Percentiles rank a stretch among this genome's conserved stretches.
Conservation (phyloP, 2,888 invertebrate genomes). For the Tenthredo amoena region DNA sequence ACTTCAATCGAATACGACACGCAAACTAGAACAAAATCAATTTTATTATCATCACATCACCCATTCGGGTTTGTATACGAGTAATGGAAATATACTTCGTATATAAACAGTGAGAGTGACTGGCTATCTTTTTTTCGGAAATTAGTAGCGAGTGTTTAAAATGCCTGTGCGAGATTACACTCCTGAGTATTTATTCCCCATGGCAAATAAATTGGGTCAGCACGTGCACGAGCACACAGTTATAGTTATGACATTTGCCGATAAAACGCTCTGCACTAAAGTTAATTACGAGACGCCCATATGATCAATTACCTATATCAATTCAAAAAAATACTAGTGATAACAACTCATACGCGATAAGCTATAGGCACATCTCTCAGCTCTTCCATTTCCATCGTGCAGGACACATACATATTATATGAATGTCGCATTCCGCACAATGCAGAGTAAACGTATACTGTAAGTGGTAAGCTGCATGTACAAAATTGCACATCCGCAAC, state of each 20-base stretch:
- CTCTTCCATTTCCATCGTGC: neutral
- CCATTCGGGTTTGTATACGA: neutral
- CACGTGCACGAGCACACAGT: neutral
- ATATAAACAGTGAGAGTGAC: neutral
- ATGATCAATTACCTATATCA: slow-evolving; percentile 19
- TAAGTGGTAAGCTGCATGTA: slow-evolving; percentile 28
- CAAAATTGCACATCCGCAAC: slow-evolving; percentile 28
- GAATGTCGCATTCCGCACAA: neutral
- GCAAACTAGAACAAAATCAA: no score
- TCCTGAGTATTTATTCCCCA: slow-evolving; percentile 17
- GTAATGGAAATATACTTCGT: neutral
- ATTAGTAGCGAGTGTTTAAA: slow-evolving; percentile 19
- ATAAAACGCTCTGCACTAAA: neutral
- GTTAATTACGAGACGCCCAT: slow-evolving; percentile 10
- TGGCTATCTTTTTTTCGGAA: neutral
- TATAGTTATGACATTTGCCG: slow-evolving; percentile 2
- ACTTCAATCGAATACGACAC: no score
- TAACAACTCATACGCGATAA: neutral
- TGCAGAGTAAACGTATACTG: neutral
- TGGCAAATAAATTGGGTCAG: slow-evolving; percentile 29
- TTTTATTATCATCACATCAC: neutral
- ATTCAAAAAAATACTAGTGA: neutral
- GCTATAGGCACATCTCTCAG: neutral
- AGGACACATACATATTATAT: neutral
- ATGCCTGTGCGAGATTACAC: neutral